Conservation (phyloP, 2,888 invertebrate genomes). For the Apotomis turbidana region DNA sequence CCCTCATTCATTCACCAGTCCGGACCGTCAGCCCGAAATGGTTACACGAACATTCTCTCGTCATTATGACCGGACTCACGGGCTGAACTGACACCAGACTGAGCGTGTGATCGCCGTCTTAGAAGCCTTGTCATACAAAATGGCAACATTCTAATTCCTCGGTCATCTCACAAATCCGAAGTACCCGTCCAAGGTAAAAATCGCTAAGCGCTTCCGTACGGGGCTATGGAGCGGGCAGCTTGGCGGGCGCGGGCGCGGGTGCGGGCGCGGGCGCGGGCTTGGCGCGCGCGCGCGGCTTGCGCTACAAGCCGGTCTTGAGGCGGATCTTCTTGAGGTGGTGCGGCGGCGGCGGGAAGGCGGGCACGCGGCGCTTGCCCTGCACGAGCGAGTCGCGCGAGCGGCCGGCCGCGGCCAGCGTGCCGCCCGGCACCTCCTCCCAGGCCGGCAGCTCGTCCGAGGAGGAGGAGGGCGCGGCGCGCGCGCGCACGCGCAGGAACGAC, state of each 20-base stretch:
- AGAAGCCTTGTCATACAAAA: no score
- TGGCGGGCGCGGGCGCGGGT: slow-evolving; percentile 46
- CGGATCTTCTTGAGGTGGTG: slow-evolving; percentile 76
- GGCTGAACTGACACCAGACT: no score
- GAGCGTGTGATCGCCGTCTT: no score
- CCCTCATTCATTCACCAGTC: no score
- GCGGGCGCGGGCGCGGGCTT: slow-evolving; percentile 55
- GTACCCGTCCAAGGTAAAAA: no score
- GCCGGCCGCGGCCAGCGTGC: slow-evolving; percentile 50
- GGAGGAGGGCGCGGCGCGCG: slow-evolving; percentile 62
- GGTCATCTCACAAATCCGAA: no score
- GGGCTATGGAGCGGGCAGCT: no score
- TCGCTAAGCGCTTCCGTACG: no score
- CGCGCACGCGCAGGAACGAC: slow-evolving; percentile 59
- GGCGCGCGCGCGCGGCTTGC: slow-evolving; percentile 52
- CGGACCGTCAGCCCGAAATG: no score
- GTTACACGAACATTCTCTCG: no score
- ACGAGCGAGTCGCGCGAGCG: slow-evolving; percentile 44
- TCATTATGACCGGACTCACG: no score
- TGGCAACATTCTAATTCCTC: no score
- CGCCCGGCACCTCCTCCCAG: slow-evolving; percentile 68
- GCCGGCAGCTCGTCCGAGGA: slow-evolving; percentile 65
- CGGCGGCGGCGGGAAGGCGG: slow-evolving; percentile 60
- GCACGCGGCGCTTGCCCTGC: slow-evolving; percentile 60
- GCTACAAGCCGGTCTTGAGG: slow-evolving; percentile 73